phyloP scores from a whole-genome alignment of 2,888 invertebrate genomes.

The Acleris holmiana region DNA sequence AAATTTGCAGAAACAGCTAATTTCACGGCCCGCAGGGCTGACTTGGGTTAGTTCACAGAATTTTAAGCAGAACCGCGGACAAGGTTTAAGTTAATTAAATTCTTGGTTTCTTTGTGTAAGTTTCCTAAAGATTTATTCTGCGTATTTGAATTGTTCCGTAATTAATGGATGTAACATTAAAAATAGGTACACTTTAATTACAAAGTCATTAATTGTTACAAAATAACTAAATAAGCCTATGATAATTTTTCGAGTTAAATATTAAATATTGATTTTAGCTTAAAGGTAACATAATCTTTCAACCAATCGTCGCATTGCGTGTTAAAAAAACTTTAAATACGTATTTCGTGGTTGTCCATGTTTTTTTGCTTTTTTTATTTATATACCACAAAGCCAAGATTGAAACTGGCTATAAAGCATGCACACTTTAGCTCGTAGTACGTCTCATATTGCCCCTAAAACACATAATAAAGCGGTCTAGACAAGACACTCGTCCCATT shows the following conservation, averaged over 20 bases:
- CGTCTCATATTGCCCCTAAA: slow-evolving; percentile 21
- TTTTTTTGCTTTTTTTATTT: too few species aligned
- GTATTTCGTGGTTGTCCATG: too few species aligned
- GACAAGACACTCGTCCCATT: slow-evolving; percentile 19
- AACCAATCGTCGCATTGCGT: too few species aligned
- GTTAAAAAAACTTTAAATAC: too few species aligned
- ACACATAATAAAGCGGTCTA: slow-evolving; percentile 21
- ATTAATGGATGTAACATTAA: too few species aligned
- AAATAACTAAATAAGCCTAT: too few species aligned
- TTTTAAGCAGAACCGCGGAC: neutral
- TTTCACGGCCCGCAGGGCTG: slow-evolving; percentile 39
- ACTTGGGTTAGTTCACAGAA: slow-evolving; percentile 3
- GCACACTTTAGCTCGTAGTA: slow-evolving; percentile 1
- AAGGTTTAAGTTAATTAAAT: neutral
- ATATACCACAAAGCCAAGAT: neutral
- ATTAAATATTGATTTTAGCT: too few species aligned
- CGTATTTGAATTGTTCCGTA: neutral
- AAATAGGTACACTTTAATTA: too few species aligned
- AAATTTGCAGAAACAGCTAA: slow-evolving; percentile 51
- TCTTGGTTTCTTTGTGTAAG: neutral
- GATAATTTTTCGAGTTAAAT: too few species aligned
- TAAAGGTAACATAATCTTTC: too few species aligned
- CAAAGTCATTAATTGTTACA: too few species aligned
- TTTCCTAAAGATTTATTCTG: neutral
- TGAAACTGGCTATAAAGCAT: neutral